Evolutionary conservation across 2,888 invertebrate species (phyloP).

Genomic region (Nebria salina): DNA sequence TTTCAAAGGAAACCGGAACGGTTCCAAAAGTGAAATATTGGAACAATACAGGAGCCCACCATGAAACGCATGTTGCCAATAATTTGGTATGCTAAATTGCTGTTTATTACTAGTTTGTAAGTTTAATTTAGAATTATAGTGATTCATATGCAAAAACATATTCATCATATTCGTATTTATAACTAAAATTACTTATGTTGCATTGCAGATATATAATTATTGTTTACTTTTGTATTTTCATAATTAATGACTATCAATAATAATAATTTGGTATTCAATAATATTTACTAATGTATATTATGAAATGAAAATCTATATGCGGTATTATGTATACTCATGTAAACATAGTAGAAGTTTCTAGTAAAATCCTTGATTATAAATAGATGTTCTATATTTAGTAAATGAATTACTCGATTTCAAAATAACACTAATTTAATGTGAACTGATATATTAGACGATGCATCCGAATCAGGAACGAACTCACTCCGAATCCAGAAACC

Average conservation of each 20-base stretch:
- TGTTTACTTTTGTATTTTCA: background rate
- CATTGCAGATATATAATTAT: background rate
- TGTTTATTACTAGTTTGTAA: slow-evolving; percentile 4
- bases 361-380: slow-evolving; percentile 43
- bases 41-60: slow-evolving; percentile 61
- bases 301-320: background rate
- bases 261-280: background rate
- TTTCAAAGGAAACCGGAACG: slow-evolving; percentile 68
- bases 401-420: slow-evolving; percentile 44
- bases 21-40: slow-evolving; percentile 73
- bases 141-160: background rate
- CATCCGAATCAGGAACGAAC: slow-evolving; percentile 38
- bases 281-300: background rate
- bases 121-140: background rate
- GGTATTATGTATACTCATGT: slow-evolving; percentile 4
- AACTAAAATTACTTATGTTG: too few relatives aligned
- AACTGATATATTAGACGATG: slow-evolving; percentile 41
- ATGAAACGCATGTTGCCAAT: slow-evolving; percentile 56
- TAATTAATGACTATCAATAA: too few relatives aligned
- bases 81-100: slow-evolving; percentile 58
- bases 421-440: slow-evolving; percentile 42
- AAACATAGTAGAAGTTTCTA: slow-evolving; percentile 40
- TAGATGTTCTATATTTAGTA: slow-evolving; percentile 46
- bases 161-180: background rate
- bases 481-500: slow-evolving; percentile 37